These are phyloP conservation scores for Elegia similella DNA, from an alignment of 2,888 invertebrate genomes.

Conservation along the genomic window DNA sequence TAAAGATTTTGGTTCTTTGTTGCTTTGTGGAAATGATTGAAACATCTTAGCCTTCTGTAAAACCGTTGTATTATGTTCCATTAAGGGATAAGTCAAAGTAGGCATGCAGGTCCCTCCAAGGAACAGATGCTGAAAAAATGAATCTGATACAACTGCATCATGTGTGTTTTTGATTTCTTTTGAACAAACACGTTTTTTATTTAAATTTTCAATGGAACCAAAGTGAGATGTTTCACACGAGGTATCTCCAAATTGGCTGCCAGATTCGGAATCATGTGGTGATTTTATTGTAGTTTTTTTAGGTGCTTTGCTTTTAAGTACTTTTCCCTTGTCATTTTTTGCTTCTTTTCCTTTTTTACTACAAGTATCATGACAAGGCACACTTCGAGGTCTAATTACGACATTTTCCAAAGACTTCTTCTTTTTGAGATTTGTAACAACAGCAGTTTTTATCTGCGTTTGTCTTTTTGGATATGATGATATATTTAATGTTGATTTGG, in stretches of 20 bases:
- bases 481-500: constrained; percentile 61
- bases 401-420: constrained; percentile 63
- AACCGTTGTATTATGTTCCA: constrained; percentile 81
- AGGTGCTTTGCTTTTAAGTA: constrained; percentile 38
- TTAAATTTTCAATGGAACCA: constrained; percentile 49
- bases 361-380: constrained; percentile 60
- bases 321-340: constrained; percentile 46
- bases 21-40: constrained; percentile 75
- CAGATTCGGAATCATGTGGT: constrained; percentile 47
- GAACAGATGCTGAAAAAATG: constrained; percentile 88
- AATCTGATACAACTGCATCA: constrained; percentile 82
- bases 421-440: constrained; percentile 65
- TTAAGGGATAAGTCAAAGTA: constrained; percentile 39
- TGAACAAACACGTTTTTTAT: constrained; percentile 38
- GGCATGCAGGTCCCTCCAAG: constrained; percentile 69
- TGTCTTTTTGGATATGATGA: constrained; percentile 45
- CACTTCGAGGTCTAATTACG: constrained; percentile 52
- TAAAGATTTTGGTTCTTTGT: constrained; percentile 80
- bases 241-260: constrained; percentile 66
- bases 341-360: constrained; percentile 58
- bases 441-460: constrained; percentile 59
- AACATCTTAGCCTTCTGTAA: constrained; percentile 87
- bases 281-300: constrained; percentile 40
- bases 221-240: constrained; percentile 58
- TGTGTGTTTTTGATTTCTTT: constrained; percentile 81